Conservation (phyloP, 2,888 invertebrate genomes). For the Strigamia maritima region DNA sequence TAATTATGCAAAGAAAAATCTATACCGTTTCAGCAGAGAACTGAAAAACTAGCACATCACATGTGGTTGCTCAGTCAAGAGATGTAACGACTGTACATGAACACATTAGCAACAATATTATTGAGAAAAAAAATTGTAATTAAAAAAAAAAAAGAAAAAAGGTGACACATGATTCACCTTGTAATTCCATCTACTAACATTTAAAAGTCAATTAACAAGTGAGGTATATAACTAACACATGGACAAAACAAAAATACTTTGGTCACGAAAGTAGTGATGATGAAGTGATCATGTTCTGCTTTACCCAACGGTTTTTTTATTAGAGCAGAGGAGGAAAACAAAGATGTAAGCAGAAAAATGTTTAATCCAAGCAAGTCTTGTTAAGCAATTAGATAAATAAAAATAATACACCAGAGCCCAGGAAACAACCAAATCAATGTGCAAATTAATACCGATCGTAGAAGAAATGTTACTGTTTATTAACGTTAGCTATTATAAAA, state of each 20-base stretch:
- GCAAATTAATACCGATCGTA: slow-evolving; percentile 14
- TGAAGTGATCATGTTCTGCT: not conserved
- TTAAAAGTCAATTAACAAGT: slow-evolving; percentile 25
- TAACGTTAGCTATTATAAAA: slow-evolving; percentile 28
- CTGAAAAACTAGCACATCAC: slow-evolving; percentile 29
- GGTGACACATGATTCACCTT: slow-evolving; percentile 19
- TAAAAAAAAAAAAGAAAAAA: not conserved
- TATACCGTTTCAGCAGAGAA: slow-evolving; percentile 29
- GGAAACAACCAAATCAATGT: not conserved
- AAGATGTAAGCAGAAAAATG: not conserved
- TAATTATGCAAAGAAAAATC: slow-evolving; percentile 29
- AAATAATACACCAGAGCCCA: not conserved
- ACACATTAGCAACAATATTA: slow-evolving; percentile 30
- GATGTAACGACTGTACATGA: slow-evolving; percentile 13
- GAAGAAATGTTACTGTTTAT: slow-evolving; percentile 17
- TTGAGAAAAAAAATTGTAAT: not conserved
- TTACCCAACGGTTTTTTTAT: slow-evolving; percentile 7
- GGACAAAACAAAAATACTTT: slow-evolving; percentile 31
- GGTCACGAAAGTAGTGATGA: slow-evolving; percentile 12
- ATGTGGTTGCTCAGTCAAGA: slow-evolving; percentile 19
- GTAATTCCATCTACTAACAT: slow-evolving; percentile 17
- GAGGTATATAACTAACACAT: slow-evolving; percentile 30
- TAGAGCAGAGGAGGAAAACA: not conserved
- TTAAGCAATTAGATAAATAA: not conserved
- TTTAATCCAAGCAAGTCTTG: not conserved